Conservation (phyloP, 2,888 invertebrate species). For the Yponomeuta plumbellus region DNA sequence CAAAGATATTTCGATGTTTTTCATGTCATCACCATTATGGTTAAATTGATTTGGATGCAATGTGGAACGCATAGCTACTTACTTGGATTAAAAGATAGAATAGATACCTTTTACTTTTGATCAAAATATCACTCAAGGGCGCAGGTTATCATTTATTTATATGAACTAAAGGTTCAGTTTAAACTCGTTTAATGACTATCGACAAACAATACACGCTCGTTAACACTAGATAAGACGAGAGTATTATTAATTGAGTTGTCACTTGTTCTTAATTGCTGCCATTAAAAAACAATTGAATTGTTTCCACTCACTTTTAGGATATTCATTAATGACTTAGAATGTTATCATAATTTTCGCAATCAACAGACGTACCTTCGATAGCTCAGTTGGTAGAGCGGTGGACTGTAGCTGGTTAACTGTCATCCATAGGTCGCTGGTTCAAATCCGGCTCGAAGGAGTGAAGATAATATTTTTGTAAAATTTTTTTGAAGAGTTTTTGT, state of each 20-base stretch:
- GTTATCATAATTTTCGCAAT: slow-evolving; percentile 14
- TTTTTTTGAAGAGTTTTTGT: too few relatives aligned
- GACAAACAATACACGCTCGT: not conserved
- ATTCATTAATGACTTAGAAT: not conserved
- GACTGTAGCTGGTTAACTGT: slow-evolving; percentile 54
- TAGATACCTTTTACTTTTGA: too few relatives aligned
- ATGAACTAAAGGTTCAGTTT: too few relatives aligned
- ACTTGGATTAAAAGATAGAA: too few relatives aligned
- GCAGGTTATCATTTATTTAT: too few relatives aligned
- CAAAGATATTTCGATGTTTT: too few relatives aligned
- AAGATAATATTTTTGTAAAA: not conserved
- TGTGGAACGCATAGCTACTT: too few relatives aligned
- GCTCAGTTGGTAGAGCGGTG: slow-evolving; percentile 78
- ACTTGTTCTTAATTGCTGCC: slow-evolving; percentile 41
- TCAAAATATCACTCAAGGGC: too few relatives aligned
- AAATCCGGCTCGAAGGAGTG: slow-evolving; percentile 70
- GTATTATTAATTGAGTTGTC: slow-evolving; percentile 67
- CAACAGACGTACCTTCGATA: slow-evolving; percentile 54
- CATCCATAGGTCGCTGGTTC: slow-evolving; percentile 77
- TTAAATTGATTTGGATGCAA: too few relatives aligned
- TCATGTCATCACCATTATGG: too few relatives aligned
- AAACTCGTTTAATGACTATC: not conserved
- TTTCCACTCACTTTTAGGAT: not conserved
- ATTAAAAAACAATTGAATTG: too few relatives aligned
- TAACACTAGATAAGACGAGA: slow-evolving; percentile 33